Conservation (phyloP, 2,888 invertebrate genomes). For the Tanypteryx hageni region DNA sequence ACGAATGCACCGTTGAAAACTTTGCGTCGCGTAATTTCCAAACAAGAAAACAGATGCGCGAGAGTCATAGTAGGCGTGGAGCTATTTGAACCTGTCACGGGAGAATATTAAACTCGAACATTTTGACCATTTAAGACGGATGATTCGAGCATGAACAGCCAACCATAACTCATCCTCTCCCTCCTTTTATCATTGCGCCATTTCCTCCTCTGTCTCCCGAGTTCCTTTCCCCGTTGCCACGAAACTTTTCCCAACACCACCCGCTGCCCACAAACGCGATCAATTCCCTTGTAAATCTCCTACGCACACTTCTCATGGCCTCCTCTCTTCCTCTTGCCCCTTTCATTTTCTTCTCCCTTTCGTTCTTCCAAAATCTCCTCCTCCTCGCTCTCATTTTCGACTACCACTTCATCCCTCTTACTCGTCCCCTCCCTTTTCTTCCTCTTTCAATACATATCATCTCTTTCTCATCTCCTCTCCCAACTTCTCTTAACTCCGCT, state of each 20-base stretch:
- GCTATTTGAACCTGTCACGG: too few species aligned
- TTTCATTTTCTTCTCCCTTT: background rate
- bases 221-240: background rate
- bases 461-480: too few species aligned
- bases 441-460: too few species aligned
- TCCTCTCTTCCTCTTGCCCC: background rate
- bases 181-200: background rate
- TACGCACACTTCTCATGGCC: background rate
- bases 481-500: too few species aligned
- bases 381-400: too few species aligned
- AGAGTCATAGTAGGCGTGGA: too few species aligned
- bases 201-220: background rate
- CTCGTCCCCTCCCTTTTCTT: too few species aligned
- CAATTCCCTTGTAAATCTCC: background rate
- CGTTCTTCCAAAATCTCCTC: background rate
- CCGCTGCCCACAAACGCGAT: background rate
- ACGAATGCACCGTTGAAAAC: too few species aligned
- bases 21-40: too few species aligned
- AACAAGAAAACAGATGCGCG: too few species aligned
- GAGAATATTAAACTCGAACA: background rate
- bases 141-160: background rate
- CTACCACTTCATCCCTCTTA: too few species aligned
- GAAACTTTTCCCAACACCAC: background rate
- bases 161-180: background rate
- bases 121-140: conserved; percentile 8